Evolutionary conservation across 2,888 invertebrate genomes (phyloP).

Genomic region (Chloroclysta siterata): DNA sequence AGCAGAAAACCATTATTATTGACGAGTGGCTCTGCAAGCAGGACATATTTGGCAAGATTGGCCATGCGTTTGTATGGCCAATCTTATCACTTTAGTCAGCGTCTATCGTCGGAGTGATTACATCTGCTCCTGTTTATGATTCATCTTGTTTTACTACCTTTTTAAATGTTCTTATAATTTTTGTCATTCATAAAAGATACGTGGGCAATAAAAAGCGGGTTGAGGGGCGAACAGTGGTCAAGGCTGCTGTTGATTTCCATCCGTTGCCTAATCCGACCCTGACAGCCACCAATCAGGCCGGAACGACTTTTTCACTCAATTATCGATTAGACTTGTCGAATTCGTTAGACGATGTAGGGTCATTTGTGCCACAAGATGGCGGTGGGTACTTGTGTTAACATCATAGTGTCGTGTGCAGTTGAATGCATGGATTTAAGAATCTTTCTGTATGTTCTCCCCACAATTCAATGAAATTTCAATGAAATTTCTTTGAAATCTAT

Average conservation of each 20-base stretch:
- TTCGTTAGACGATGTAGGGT: slow-evolving; percentile 36
- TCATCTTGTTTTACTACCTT: slow-evolving; percentile 33
- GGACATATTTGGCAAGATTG: too few species aligned
- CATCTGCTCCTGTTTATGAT: slow-evolving; percentile 41
- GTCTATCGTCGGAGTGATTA: too few species aligned
- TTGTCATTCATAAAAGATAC: slow-evolving; percentile 51
- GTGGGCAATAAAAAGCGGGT: slow-evolving; percentile 63
- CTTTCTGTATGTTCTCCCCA: not conserved
- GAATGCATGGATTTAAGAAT: not conserved
- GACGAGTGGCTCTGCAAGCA: too few species aligned
- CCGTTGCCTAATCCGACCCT: slow-evolving; percentile 80
- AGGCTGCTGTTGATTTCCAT: slow-evolving; percentile 73
- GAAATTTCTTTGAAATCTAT: slow-evolving; percentile 20
- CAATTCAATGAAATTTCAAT: slow-evolving; percentile 11
- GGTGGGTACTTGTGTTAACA: not conserved
- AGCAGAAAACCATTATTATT: not conserved
- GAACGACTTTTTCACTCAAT: slow-evolving; percentile 77
- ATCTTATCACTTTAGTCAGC: too few species aligned
- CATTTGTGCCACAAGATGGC: slow-evolving; percentile 32
- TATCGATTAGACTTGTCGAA: slow-evolving; percentile 64
- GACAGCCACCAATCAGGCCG: slow-evolving; percentile 79
- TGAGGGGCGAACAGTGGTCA: slow-evolving; percentile 75
- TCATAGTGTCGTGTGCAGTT: not conserved
- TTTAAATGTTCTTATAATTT: slow-evolving; percentile 33
- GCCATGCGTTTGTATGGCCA: too few species aligned